Base-by-base conservation (phyloP, 2,113 vertebrate species). In the Gila orcuttii region DNA sequence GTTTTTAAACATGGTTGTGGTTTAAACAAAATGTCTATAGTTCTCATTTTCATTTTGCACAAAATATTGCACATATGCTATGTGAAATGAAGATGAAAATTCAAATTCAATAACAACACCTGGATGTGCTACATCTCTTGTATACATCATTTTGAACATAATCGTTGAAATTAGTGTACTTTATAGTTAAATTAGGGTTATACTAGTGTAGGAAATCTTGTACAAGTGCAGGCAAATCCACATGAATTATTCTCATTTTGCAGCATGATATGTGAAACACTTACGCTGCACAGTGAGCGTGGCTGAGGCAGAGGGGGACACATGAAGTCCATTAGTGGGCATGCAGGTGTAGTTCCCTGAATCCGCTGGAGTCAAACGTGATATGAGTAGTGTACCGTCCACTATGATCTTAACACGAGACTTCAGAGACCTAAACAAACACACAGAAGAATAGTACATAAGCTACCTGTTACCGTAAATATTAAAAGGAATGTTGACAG, bases 351-450 rank as follows among this genome's bases (percentile, higher is more conserved):
- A 99, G 89, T 91, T 95, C 79, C 98, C 98, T 0, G 96, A 92
- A 0, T 99, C 98, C 0, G 95, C 95, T 0, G 98, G 97, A 83
- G 93, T 91, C 0, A 96, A 85, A 0, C 79, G 88, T 83, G 95
- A 94, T 62, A 99, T 94, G 85, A 96, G 90, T 10, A 99, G 96
- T 36, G 97, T 99, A 45, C 98, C 98, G 0, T 99, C 98, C 62
- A 99, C 96, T 94, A 97, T 93, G 85, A 99, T 92, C 50, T 96
- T 97, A 69, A 99, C 96, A 2, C 98, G 96, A 2, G 96, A 93
- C 93, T 96, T 97, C 64, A 99, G 94, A 87, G 90, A 95, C 89
- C 98, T 99, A 84, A 36, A 69, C n/a, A 83, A 23, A 60, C 64
- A 79, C 68, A 62, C 1, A 85, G 19, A 23, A 21, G 6, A 59